phyloP scores from a whole-genome alignment of 2,113 vertebrate genomes.

The Raja brachyura region DNA sequence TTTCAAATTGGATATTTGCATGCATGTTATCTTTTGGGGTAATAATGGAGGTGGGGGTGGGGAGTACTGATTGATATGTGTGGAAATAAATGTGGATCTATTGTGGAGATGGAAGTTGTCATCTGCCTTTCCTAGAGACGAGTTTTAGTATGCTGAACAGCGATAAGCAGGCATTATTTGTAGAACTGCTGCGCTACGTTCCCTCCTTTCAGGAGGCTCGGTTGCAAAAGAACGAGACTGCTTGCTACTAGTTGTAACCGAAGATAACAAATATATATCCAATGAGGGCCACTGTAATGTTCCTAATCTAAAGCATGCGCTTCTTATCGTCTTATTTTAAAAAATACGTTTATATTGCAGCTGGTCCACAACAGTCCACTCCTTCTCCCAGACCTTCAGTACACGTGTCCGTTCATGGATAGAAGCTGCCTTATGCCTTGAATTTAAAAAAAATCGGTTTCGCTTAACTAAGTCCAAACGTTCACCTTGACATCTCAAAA shows the following conservation, averaged over 20 bases:
- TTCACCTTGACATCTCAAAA: conserved; percentile 29
- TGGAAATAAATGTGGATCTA: neutral
- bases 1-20: conserved; percentile 9
- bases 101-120: neutral
- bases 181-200: neutral
- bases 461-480: conserved; percentile 29
- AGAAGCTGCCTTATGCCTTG: conserved; percentile 1
- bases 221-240: conserved; percentile 24
- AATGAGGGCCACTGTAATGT: conserved; percentile 23
- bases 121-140: conserved; percentile 5
- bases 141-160: neutral
- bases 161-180: conserved; percentile 25
- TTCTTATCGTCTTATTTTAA: conserved; percentile 28
- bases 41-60: neutral
- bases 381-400: neutral
- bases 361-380: conserved; percentile 34
- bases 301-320: conserved; percentile 38
- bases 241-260: neutral
- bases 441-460: neutral
- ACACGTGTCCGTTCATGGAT: neutral
- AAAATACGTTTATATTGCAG: conserved; percentile 35
- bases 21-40: conserved; percentile 7
- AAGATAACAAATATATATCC: conserved; percentile 36
- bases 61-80: neutral
- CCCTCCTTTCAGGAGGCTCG: neutral